phyloP scores from a whole-genome alignment of 2,888 invertebrate genomes.

The Chaetoderma sp. region DNA sequence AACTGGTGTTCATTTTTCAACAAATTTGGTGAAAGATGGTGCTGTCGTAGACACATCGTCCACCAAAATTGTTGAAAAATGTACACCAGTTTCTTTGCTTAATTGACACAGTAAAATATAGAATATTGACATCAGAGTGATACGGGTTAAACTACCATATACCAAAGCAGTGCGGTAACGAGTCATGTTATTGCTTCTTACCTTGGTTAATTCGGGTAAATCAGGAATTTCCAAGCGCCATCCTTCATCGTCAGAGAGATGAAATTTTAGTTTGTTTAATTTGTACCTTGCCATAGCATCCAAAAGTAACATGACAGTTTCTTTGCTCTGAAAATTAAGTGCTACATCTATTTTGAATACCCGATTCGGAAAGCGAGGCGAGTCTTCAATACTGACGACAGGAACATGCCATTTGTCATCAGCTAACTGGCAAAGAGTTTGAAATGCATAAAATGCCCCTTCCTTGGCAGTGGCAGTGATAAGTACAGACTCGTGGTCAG shows the following conservation, averaged over 20 bases:
- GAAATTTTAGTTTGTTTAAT: slow-evolving; percentile 64
- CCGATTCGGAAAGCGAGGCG: slow-evolving; percentile 56
- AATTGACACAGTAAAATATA: no score
- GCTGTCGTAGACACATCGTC: no score
- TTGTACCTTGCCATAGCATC: slow-evolving; percentile 66
- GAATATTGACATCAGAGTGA: no score
- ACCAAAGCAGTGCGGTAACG: no score
- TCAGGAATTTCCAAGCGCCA: slow-evolving; percentile 66
- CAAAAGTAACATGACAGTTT: slow-evolving; percentile 46
- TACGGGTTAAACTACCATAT: no score
- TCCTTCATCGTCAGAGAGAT: slow-evolving; percentile 66
- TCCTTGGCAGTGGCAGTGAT: slow-evolving; percentile 39
- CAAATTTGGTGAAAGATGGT: no score
- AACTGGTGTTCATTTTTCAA: no score
- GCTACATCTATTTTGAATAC: slow-evolving; percentile 62
- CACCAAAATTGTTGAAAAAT: no score
- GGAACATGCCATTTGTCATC: slow-evolving; percentile 35
- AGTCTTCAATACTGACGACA: slow-evolving; percentile 42
- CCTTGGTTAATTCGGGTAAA: slow-evolving; percentile 62
- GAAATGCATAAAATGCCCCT: slow-evolving; percentile 54
- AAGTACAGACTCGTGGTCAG: slow-evolving; percentile 32
- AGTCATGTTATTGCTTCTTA: no score
- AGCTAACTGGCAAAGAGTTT: slow-evolving; percentile 45
- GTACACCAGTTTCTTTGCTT: no score
- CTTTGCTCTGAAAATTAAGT: slow-evolving; percentile 57